These are phyloP conservation scores for Patella pellucida DNA, from an alignment of 2,888 invertebrate species.

Conservation along the genomic window DNA sequence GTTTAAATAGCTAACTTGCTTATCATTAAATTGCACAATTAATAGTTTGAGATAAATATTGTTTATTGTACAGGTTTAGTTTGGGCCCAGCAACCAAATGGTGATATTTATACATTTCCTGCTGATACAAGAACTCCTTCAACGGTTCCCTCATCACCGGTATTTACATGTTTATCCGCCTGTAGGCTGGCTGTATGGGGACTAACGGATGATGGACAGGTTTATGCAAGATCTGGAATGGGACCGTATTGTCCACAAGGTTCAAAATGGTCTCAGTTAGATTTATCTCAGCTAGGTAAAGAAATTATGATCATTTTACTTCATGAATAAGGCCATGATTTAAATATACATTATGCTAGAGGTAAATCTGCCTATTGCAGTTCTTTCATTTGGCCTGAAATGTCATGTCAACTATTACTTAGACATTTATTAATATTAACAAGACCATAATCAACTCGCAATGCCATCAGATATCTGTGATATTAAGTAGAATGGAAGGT, in stretches of 20 bases:
- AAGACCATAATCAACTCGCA: too few species aligned
- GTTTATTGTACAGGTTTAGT: constrained; percentile 58
- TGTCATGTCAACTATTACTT: too few species aligned
- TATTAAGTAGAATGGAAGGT: too few species aligned
- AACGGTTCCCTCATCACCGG: constrained; percentile 18
- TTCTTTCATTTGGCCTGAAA: too few species aligned
- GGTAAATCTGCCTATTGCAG: too few species aligned
- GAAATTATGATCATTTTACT: background rate
- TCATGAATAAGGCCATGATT: too few species aligned
- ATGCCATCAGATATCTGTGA: too few species aligned
- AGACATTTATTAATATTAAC: too few species aligned
- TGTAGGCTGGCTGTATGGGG: constrained; percentile 73
- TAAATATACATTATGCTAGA: too few species aligned
- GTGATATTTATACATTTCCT: constrained; percentile 69
- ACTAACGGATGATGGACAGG: constrained; percentile 70
- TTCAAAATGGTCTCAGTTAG: constrained; percentile 71
- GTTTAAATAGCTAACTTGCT: too few species aligned
- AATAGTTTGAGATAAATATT: too few species aligned
- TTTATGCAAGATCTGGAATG: constrained; percentile 72
- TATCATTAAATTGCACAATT: too few species aligned
- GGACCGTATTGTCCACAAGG: constrained; percentile 70
- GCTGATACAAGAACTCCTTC: constrained; percentile 25
- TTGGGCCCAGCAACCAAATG: constrained; percentile 70
- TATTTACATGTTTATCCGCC: constrained; percentile 65
- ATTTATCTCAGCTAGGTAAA: constrained; percentile 71